Conservation (phyloP, 2,113 vertebrate genomes). For the Trichomycterus rosablanca region DNA sequence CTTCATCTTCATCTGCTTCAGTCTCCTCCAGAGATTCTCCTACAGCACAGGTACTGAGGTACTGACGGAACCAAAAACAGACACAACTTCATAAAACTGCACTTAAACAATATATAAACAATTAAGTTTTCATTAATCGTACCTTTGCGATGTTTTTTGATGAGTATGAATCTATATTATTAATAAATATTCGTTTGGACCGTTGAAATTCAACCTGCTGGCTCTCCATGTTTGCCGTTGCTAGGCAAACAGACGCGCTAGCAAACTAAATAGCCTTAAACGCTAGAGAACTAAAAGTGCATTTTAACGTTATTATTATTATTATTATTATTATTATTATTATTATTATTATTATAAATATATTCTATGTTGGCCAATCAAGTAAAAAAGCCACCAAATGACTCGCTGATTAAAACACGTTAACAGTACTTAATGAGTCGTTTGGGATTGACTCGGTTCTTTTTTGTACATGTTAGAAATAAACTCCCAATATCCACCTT, state of each 20-base stretch:
- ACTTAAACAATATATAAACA: background rate
- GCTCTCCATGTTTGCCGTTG: constrained; percentile 47
- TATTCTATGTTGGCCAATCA: too few species aligned
- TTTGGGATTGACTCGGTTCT: too few species aligned
- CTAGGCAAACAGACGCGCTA: constrained; percentile 25
- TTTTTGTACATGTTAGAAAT: too few species aligned
- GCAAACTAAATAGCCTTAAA: too few species aligned
- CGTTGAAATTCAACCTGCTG: constrained; percentile 17
- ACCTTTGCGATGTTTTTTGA: constrained; percentile 80
- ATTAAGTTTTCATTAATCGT: background rate
- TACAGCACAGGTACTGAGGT: constrained; percentile 66
- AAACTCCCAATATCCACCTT: too few species aligned
- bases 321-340: too few species aligned
- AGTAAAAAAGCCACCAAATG: too few species aligned
- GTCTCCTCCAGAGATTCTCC: constrained; percentile 63
- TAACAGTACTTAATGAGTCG: too few species aligned
- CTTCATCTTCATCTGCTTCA: constrained; percentile 49
- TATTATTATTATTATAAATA: too few species aligned
- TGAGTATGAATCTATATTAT: constrained; percentile 76
- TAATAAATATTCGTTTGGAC: constrained; percentile 75
- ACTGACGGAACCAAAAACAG: constrained; percentile 56
- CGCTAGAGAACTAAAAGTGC: too few species aligned
- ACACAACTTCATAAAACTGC: background rate
- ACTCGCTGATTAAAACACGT: too few species aligned
- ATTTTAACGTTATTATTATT: too few species aligned